Evolutionary conservation across 2,888 invertebrate genomes (phyloP).

Genomic region (Tipula unca): DNA sequence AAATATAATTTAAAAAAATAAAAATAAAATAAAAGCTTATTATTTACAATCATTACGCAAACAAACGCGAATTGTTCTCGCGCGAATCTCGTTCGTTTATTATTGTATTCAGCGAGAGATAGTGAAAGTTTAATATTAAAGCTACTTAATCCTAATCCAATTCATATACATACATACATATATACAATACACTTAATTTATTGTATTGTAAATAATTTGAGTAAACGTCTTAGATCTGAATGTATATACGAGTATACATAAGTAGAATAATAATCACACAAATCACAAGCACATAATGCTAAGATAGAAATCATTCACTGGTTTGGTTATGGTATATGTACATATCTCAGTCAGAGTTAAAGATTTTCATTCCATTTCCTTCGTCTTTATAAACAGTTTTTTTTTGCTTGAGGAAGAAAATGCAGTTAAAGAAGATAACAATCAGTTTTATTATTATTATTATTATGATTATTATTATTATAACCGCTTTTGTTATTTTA

Average conservation of each 20-base stretch:
- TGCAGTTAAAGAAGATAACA: not conserved
- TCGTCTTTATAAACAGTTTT: not conserved
- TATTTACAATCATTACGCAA: not conserved
- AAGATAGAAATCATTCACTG: not conserved
- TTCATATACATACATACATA: too few relatives aligned
- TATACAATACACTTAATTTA: not conserved
- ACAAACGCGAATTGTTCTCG: not conserved
- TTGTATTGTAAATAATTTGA: not conserved
- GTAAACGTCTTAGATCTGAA: not conserved
- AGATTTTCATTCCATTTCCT: not conserved
- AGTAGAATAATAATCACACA: not conserved
- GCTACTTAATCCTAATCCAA: not conserved
- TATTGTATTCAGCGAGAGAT: not conserved
- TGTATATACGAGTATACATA: not conserved
- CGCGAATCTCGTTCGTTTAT: not conserved
- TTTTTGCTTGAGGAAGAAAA: not conserved
- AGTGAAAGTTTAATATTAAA: not conserved
- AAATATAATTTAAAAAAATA: not conserved
- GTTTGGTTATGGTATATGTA: not conserved
- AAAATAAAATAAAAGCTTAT: not conserved
- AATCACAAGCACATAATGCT: not conserved
- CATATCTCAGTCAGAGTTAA: not conserved
- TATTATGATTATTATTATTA: not conserved
- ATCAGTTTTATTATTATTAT: not conserved
- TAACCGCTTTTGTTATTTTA: not conserved